Evolutionary conservation across 2,113 vertebrate genomes (phyloP).

Genomic region (Hassar affinis): DNA sequence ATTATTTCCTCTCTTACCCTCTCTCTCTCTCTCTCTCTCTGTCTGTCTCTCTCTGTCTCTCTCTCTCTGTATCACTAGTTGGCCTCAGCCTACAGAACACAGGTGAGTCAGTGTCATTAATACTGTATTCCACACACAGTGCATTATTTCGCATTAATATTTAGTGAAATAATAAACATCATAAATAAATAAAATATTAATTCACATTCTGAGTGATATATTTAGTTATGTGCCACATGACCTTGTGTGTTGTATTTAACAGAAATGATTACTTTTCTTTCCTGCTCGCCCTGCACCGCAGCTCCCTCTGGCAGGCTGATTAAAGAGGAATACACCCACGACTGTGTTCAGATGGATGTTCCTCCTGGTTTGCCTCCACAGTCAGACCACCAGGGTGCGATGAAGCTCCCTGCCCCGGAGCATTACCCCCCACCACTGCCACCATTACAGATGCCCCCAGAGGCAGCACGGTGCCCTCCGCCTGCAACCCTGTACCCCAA

Average conservation of each 20-base stretch:
- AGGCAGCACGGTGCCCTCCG: conserved; percentile 57
- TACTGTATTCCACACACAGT: not conserved
- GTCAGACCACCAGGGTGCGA: conserved; percentile 60
- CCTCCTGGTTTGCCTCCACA: conserved; percentile 58
- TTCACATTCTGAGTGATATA: too few relatives aligned
- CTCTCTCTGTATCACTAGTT: conserved; percentile 53
- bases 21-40: not conserved
- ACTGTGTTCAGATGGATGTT: conserved; percentile 71
- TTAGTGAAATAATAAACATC: not conserved
- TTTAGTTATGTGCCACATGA: not conserved
- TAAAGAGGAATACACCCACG: conserved; percentile 74
- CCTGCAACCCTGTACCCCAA: conserved; percentile 62
- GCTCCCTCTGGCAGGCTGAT: conserved; percentile 61
- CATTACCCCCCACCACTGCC: conserved; percentile 69
- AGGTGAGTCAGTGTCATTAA: conserved; percentile 56
- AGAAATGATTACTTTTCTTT: not conserved
- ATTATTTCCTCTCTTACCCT: not conserved
- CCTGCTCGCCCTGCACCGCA: not conserved
- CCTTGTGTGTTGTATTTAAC: not conserved
- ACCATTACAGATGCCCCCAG: conserved; percentile 61
- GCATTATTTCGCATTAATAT: not conserved
- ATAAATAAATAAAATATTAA: too few relatives aligned
- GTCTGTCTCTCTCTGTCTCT: not conserved
- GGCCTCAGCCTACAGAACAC: conserved; percentile 74
- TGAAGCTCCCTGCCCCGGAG: conserved; percentile 67